phyloP scores from a whole-genome alignment of 35 echinoderm and acorn worm species.

The Apostichopus parvimensis region DNA sequence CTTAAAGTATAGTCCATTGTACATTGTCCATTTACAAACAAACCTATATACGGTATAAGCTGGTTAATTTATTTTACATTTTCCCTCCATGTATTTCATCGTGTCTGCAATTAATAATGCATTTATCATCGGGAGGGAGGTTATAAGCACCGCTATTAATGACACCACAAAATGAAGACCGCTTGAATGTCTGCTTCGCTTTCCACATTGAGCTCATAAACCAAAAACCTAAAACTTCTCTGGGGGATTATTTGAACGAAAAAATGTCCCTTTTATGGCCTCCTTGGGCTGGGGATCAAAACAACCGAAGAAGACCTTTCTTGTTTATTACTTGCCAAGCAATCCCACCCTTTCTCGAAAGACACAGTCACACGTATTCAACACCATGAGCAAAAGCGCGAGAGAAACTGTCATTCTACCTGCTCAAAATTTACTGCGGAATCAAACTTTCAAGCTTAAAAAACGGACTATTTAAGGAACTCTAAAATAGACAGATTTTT shows the following conservation, averaged over 20 bases:
- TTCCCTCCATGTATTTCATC: no score
- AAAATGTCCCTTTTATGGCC: neutral
- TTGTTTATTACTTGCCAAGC: neutral
- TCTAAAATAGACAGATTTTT: neutral
- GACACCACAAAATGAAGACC: neutral
- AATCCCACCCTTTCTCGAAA: neutral
- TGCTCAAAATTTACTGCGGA: neutral
- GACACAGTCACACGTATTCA: neutral
- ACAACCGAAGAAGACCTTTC: neutral
- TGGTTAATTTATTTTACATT: no score
- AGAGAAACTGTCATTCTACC: neutral
- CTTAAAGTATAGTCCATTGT: no score
- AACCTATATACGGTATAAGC: no score
- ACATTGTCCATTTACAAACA: no score
- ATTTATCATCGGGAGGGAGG: no score
- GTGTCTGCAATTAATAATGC: no score
- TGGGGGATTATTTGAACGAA: neutral
- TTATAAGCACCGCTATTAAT: no score
- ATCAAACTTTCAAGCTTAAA: neutral
- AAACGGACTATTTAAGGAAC: neutral
- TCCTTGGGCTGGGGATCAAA: neutral
- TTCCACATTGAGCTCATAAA: neutral
- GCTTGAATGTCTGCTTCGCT: neutral
- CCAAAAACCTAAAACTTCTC: neutral
- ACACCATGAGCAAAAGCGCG: neutral